phyloP scores from a whole-genome alignment of 2,113 vertebrate species.

The Centropristis striata region DNA sequence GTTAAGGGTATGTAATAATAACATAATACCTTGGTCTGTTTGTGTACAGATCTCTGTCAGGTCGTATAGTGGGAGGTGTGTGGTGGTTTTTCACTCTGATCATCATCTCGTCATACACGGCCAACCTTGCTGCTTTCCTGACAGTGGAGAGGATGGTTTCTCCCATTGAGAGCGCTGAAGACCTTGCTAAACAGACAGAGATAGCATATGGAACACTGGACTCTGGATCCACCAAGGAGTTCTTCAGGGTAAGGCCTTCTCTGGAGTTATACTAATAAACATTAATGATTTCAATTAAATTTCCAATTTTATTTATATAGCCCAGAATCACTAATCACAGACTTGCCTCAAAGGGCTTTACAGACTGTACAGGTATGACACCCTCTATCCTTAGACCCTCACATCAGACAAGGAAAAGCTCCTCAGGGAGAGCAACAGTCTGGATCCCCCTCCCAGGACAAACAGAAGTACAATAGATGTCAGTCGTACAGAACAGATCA shows the following conservation, averaged over 20 bases:
- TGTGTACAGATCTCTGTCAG: constrained; percentile 91
- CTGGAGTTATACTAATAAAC: neutral
- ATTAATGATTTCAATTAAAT: no score
- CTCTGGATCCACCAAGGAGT: constrained; percentile 98
- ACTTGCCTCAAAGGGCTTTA: no score
- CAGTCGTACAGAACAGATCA: no score
- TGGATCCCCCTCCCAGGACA: no score
- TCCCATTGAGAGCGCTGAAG: constrained; percentile 97
- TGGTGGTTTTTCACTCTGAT: constrained; percentile 99
- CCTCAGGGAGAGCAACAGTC: no score
- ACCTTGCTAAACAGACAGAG: constrained; percentile 97
- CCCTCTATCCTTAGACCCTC: no score
- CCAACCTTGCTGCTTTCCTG: constrained; percentile 98
- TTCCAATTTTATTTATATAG: no score
- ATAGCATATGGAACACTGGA: constrained; percentile 98
- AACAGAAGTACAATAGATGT: no score
- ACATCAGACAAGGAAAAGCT: no score
- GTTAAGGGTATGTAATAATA: neutral
- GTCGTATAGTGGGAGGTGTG: constrained; percentile 97
- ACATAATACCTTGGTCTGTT: neutral
- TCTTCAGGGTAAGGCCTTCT: constrained; percentile 93
- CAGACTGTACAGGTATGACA: no score
- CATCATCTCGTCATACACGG: constrained; percentile 99
- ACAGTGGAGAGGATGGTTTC: constrained; percentile 99
- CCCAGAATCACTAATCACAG: no score